A percentile compares a stretch with the other conserved stretches of the same genome.
Evolutionary conservation across 1,140 invertebrate species (phyloP).

Genomic region (Drosophila asahinai): DNA sequence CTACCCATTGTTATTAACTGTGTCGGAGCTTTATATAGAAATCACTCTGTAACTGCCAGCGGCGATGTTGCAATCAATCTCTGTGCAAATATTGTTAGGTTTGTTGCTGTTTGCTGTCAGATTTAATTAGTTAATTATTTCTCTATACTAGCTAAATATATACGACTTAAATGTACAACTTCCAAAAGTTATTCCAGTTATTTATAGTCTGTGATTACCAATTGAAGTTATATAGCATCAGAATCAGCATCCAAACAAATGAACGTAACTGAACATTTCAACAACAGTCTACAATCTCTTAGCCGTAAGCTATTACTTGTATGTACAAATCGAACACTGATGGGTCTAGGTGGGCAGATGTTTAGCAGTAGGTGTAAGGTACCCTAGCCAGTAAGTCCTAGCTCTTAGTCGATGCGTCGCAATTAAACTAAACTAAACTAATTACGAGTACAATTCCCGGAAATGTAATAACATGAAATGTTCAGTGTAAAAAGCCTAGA

Average conservation of each 20-base stretch:
- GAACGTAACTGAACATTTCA: conserved; percentile 75
- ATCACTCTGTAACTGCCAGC: conserved; percentile 57
- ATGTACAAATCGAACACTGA: conserved; percentile 62
- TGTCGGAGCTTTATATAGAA: conserved; percentile 63
- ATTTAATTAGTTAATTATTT: conserved; percentile 80
- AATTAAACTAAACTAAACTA: conserved; percentile 67
- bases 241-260: conserved; percentile 48
- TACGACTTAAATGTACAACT: conserved; percentile 40
- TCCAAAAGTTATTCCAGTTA: conserved; percentile 79
- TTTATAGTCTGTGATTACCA: conserved; percentile 70
- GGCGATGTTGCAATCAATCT: conserved; percentile 63
- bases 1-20: conserved; percentile 54
- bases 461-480: conserved; percentile 69
- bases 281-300: conserved; percentile 42
- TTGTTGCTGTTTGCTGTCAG: conserved; percentile 41
- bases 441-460: conserved; percentile 69
- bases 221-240: conserved; percentile 63
- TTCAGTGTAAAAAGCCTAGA: conserved; percentile 50
- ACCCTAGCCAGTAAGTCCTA: conserved; percentile 55
- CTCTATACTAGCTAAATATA: conserved; percentile 64
- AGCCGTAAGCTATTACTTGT: conserved; percentile 42
- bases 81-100: conserved; percentile 51
- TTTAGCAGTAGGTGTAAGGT: conserved; percentile 80
- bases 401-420: conserved; percentile 56
- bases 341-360: conserved; percentile 71